Evolutionary conservation across 1,140 invertebrate genomes (phyloP).

Genomic region (Euwallacea similis): DNA sequence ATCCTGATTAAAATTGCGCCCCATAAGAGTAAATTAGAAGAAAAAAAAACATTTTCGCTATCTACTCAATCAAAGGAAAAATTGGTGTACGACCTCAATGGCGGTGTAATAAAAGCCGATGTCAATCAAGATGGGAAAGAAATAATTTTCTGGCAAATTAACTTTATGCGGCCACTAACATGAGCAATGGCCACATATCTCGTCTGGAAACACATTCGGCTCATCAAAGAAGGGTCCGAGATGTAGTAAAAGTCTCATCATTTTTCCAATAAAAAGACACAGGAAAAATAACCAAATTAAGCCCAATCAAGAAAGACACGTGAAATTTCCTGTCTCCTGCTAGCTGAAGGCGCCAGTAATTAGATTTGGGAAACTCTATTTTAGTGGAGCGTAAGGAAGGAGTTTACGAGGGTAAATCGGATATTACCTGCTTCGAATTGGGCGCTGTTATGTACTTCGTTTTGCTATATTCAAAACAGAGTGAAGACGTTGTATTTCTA

Average conservation of each 20-base stretch:
- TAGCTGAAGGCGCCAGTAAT: constrained; percentile 21
- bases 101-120: neutral
- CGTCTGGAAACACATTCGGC: constrained; percentile 10
- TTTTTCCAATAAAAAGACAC: constrained; percentile 31
- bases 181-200: constrained; percentile 9
- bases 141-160: constrained; percentile 13
- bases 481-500: too few relatives aligned
- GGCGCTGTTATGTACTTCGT: too few relatives aligned
- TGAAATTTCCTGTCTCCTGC: constrained; percentile 24
- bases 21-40: constrained; percentile 16
- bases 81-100: too few relatives aligned
- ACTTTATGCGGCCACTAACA: constrained; percentile 9
- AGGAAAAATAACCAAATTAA: constrained; percentile 32
- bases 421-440: too few relatives aligned
- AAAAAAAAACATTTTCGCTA: constrained; percentile 1
- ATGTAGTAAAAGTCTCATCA: constrained; percentile 23
- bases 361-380: constrained; percentile 25
- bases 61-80: neutral
- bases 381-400: constrained; percentile 9
- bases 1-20: constrained; percentile 25
- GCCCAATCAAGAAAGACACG: constrained; percentile 27
- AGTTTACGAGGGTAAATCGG: too few relatives aligned
- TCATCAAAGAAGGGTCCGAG: constrained; percentile 1
- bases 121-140: neutral
- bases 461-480: too few relatives aligned